Evolutionary conservation across 1,140 invertebrate genomes (phyloP).

Genomic region (Procambarus clarkii): DNA sequence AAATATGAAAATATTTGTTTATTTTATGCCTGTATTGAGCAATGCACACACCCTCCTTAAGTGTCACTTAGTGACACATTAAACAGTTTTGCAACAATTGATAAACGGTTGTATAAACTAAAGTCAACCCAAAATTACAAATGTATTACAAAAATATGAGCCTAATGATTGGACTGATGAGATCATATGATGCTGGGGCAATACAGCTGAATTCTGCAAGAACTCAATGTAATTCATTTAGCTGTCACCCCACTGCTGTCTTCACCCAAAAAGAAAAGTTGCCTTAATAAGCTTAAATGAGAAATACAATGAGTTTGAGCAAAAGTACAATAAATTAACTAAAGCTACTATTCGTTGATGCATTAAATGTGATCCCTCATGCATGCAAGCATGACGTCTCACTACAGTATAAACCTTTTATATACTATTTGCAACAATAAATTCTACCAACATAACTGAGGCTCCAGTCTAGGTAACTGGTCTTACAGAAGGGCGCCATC

Average conservation of each 20-base stretch:
- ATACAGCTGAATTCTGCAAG: neutral
- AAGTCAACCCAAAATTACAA: constrained; percentile 10
- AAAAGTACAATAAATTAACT: constrained; percentile 23
- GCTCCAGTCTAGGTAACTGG: neutral
- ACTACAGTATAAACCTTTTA: neutral
- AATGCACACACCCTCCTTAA: constrained; percentile 44
- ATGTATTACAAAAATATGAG: constrained; percentile 18
- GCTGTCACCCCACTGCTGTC: constrained; percentile 6
- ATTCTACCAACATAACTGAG: neutral
- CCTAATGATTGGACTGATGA: constrained; percentile 40
- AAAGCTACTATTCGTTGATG: neutral
- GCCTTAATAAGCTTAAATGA: constrained; percentile 10
- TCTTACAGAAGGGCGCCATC: neutral
- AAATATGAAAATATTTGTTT: constrained; percentile 60
- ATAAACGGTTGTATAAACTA: neutral
- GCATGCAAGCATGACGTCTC: neutral
- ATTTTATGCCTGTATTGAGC: constrained; percentile 60
- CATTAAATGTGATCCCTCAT: neutral
- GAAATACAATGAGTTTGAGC: constrained; percentile 29
- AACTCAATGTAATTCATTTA: neutral
- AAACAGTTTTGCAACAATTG: constrained; percentile 13
- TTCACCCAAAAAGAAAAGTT: neutral
- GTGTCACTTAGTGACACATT: constrained; percentile 45
- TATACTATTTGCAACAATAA: neutral
- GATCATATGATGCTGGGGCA: constrained; percentile 20